Evolutionary conservation across 2,888 invertebrate species (phyloP), one percentile per base, ranked within the genome.

Genomic region (Chirona hameri): DNA sequence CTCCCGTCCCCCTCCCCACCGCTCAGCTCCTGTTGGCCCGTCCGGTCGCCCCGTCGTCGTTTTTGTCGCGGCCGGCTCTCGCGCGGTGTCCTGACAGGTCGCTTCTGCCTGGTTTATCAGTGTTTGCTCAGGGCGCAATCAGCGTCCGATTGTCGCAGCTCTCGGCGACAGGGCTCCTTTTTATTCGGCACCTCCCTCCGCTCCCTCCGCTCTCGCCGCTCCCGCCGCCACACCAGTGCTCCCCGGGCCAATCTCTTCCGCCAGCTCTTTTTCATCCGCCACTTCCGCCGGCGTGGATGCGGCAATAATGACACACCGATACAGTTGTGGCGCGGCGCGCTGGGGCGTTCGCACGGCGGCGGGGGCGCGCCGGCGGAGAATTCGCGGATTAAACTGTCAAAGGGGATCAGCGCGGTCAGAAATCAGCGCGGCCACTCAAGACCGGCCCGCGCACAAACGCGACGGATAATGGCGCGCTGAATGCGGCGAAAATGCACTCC

Each of bases 381-480:
- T 76, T 76, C 39, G 76, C 76, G 76, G 76, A 76, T 76, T 76
- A 76, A 76, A 76, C 39, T 10, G 39, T 76, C 76, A 76, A 76
- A 76, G 76, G 76, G 76, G 39, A 0, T 31, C 76, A 39, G 39
- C 21, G 76, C 31, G 76, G 39, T 5, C 14, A 69, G 15, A 15
- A 69, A 29, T 69, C 69, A 15, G 29, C 14, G 12, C 29, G 15
- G 69, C 29, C 69, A 29, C 69, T 29, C 14, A n/a, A 29, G 69
- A 69, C 29, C 29, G 29, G 14, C 14, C 29, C 69, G 48, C 27
- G 69, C 69, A 69, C 69, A n/a, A 10, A 7, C 29, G 69, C 5
- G 29, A 2, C 29, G 69, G 69, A 69, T 69, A 29, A 69, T 27
- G 12, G 29, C 69, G 27, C 69, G 69, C 27, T 69, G 69, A 69